Evolutionary conservation across 2,113 vertebrate genomes (phyloP).

Genomic region (Zosterops lateralis): DNA sequence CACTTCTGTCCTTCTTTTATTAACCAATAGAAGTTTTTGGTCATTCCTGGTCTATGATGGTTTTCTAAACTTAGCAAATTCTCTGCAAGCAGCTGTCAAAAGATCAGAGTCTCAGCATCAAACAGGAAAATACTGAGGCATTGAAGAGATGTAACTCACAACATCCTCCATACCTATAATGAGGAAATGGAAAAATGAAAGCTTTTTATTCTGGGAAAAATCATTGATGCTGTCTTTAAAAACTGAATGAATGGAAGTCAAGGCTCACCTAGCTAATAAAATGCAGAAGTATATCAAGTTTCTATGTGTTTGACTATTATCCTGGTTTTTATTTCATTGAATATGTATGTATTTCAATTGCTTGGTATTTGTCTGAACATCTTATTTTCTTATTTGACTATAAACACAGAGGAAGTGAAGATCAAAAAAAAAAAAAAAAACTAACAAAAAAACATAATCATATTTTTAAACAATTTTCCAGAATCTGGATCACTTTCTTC

Average conservation of each 20-base stretch:
- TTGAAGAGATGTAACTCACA: not conserved
- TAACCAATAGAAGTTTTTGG: not conserved
- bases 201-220: not conserved
- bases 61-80: not conserved
- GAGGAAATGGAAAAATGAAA: not conserved
- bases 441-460: fast-evolving
- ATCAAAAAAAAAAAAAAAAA: not conserved
- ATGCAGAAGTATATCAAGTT: not conserved
- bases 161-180: not conserved
- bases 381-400: not conserved
- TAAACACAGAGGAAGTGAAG: not conserved
- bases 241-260: not conserved
- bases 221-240: not conserved
- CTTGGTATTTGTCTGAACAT: not conserved
- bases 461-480: not conserved
- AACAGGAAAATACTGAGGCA: not conserved
- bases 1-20: not conserved
- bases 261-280: not conserved
- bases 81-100: not conserved
- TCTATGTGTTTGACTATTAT: not conserved
- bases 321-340: not conserved
- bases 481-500: not conserved
- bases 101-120: not conserved
- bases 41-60: not conserved
- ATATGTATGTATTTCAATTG: not conserved